A percentile compares a stretch with the other conserved stretches of the same genome.
Conservation (phyloP, 2,888 invertebrate genomes). For the Omphaloscelis lunosa region DNA sequence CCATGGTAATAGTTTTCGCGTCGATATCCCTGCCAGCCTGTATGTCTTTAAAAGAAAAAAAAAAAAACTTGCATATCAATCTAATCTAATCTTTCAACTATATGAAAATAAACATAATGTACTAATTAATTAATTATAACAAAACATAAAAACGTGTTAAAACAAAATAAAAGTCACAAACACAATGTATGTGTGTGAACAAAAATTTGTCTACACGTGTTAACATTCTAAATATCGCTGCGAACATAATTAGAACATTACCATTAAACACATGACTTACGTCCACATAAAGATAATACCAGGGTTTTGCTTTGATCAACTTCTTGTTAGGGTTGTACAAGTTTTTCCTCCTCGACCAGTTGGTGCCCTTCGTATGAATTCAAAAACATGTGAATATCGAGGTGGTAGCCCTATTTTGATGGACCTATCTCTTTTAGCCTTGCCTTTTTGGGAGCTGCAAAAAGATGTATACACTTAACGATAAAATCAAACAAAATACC, state of each 20-base stretch:
- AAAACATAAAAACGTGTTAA: constrained; percentile 25
- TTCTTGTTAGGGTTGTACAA: constrained; percentile 33
- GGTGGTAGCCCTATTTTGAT: not conserved
- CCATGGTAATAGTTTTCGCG: too few relatives aligned
- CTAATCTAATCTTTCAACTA: not conserved
- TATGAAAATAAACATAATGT: not conserved
- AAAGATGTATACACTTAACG: constrained; percentile 20
- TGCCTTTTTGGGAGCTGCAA: constrained; percentile 15
- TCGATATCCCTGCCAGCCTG: too few relatives aligned
- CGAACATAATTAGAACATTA: constrained; percentile 50
- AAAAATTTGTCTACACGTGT: constrained; percentile 19
- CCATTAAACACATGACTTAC: constrained; percentile 72
- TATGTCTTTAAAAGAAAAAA: too few relatives aligned
- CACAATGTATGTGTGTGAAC: too few relatives aligned
- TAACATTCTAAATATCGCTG: constrained; percentile 34
- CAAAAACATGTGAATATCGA: constrained; percentile 44
- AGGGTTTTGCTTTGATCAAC: constrained; percentile 64
- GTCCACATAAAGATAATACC: constrained; percentile 73
- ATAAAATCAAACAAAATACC: not conserved
- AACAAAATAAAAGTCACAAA: not conserved
- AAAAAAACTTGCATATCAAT: not conserved
- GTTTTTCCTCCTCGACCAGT: constrained; percentile 13
- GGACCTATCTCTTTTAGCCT: constrained; percentile 4
- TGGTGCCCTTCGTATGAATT: constrained; percentile 46
- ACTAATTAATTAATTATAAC: not conserved